A percentile compares a stretch with the other conserved stretches of the same genome.
phyloP scores from a whole-genome alignment of 2,888 invertebrate genomes.

The Synergus laeviventris region DNA sequence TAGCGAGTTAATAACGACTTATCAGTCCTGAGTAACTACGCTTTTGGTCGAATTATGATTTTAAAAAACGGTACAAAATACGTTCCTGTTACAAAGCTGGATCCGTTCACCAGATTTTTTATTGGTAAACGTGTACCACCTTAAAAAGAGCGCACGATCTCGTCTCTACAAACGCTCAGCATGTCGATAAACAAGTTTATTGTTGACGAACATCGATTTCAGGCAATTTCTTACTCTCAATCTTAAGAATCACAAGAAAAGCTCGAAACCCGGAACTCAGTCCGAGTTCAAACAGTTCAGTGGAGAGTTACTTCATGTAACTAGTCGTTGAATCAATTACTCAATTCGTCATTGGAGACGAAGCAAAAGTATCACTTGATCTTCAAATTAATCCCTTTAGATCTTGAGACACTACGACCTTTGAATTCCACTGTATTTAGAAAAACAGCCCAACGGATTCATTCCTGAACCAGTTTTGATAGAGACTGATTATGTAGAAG shows the following conservation, averaged over 20 bases:
- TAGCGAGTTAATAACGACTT: conserved; percentile 31
- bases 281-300: conserved; percentile 30
- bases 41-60: conserved; percentile 40
- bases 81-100: conserved; percentile 39
- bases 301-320: conserved; percentile 41
- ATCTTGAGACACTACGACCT: conserved; percentile 18
- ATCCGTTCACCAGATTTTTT: conserved; percentile 12
- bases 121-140: conserved; percentile 11
- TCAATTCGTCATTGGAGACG: conserved; percentile 2
- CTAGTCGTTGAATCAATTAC: conserved; percentile 7
- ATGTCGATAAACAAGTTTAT: conserved; percentile 30
- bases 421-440: conserved; percentile 27
- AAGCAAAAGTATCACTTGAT: conserved; percentile 25
- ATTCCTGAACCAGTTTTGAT: conserved; percentile 7
- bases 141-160: conserved; percentile 12
- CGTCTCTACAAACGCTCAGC: background rate
- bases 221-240: conserved; percentile 13
- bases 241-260: conserved; percentile 29
- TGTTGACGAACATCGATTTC: conserved; percentile 34
- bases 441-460: conserved; percentile 28
- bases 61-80: conserved; percentile 41
- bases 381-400: conserved; percentile 1
- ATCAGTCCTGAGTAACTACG: conserved; percentile 34
- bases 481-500: conserved; percentile 52
- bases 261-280: conserved; percentile 4